These are phyloP conservation scores for Prunella himalayana DNA, from an alignment of 2,113 vertebrate species.

Conservation along the genomic window DNA sequence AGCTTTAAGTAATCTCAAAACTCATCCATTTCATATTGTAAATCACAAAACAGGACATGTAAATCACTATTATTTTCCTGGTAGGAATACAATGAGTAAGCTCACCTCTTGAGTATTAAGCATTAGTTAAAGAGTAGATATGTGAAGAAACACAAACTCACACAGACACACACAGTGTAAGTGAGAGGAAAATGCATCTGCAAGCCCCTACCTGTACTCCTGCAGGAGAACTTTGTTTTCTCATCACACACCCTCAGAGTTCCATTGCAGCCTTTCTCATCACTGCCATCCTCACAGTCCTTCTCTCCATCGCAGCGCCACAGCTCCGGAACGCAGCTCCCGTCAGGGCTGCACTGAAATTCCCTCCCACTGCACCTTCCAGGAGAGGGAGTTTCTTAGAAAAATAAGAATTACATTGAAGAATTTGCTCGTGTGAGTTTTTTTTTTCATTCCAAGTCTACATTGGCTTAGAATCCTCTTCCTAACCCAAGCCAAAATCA, in stretches of 20 bases:
- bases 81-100: neutral
- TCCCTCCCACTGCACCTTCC: slow-evolving; percentile 86
- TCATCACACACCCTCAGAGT: slow-evolving; percentile 87
- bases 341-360: slow-evolving; percentile 89
- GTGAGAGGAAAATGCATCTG: neutral
- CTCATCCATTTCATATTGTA: neutral
- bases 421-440: neutral
- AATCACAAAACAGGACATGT: neutral
- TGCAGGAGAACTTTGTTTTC: slow-evolving; percentile 94
- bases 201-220: slow-evolving; percentile 79
- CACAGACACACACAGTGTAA: neutral
- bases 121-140: neutral
- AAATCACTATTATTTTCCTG: neutral
- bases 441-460: neutral
- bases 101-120: neutral
- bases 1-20: neutral
- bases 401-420: slow-evolving; percentile 11
- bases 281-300: slow-evolving; percentile 94
- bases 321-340: slow-evolving; percentile 88
- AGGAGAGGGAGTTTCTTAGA: slow-evolving; percentile 78
- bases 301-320: slow-evolving; percentile 97
- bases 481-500: neutral
- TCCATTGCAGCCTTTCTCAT: slow-evolving; percentile 89
- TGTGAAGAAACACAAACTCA: neutral
- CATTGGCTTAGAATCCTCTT: neutral